phyloP scores from a whole-genome alignment of 2,888 invertebrate species.

The Nineta flava region DNA sequence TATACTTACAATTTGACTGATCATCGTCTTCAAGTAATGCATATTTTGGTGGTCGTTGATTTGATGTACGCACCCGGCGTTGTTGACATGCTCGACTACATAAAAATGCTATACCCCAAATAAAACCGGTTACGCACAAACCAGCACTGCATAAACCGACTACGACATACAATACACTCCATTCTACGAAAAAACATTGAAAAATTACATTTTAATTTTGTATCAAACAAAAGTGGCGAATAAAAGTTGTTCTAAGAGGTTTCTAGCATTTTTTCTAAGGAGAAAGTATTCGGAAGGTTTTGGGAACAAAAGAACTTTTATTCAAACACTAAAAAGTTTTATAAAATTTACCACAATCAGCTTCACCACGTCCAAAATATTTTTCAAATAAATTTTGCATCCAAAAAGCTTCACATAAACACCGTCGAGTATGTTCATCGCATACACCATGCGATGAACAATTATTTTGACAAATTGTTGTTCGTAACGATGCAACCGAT shows the following conservation, averaged over 20 bases:
- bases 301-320: too few species aligned
- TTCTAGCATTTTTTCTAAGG: too few species aligned
- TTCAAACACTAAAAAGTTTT: background rate
- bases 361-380: conserved; percentile 48
- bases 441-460: conserved; percentile 88
- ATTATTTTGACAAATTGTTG: conserved; percentile 77
- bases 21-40: conserved; percentile 58
- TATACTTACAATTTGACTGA: conserved; percentile 37
- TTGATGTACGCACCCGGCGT: conserved; percentile 28
- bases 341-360: conserved; percentile 54
- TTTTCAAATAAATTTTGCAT: conserved; percentile 69
- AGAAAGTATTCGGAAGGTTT: too few species aligned
- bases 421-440: conserved; percentile 65
- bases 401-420: conserved; percentile 92
- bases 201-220: too few species aligned
- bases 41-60: conserved; percentile 47
- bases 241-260: background rate
- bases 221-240: background rate
- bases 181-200: conserved; percentile 24
- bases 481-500: conserved; percentile 63
- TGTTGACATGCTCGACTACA: conserved; percentile 37
- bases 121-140: conserved; percentile 37
- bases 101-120: conserved; percentile 47
- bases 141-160: conserved; percentile 49
- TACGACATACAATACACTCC: conserved; percentile 87